Evolutionary conservation across 2,113 vertebrate species (phyloP), one percentile per base, ranked within the genome.

Genomic region (Epinephelus lanceolatus): DNA sequence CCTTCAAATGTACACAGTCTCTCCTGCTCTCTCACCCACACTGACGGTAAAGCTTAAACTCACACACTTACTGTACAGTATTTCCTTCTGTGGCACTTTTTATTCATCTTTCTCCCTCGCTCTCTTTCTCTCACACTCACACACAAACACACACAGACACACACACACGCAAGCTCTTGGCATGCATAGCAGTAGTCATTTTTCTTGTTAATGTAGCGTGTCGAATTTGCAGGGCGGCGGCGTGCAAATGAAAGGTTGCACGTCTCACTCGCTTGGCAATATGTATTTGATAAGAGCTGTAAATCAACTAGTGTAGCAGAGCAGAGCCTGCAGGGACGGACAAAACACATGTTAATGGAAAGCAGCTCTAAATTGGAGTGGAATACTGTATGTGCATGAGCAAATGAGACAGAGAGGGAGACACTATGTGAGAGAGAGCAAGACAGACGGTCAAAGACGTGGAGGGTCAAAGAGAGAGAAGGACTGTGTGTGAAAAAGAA

Each of bases 271-370:
- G 91, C 91, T 94, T 94, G 93, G 95, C 93, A 95, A 95, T 96
- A 94, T 95, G 95, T 95, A 95, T 96, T 95, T 96, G 95, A 96
- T 96, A 94, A 94, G 93, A 83, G 89, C 95, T 90, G 95, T 96
- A 96, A 96, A 96, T 96, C 95, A 96, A 92, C 76, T 76, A 52
- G 90, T 89, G 90, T 80, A 88, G 93, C 87, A 78, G 88, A 88
- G 88, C 84, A 66, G 63, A 89, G 84, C 81, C 89, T 76, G 77
- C 87, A 84, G 93, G 88, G 86, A 86, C 59, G 74, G 86, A 91
- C 84, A 90, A 88, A 93, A 94, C 92, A 94, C 91, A 90, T 91
- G 93, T 92, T 94, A 95, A 95, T 95, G 94, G 91, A 92, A 93
- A 90, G 76, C 71, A 79, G 79, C 59, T 79, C 87, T 90, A 94